Percentiles rank a stretch among this genome's conserved stretches.
Evolutionary conservation across 2,888 invertebrate genomes (phyloP).

Genomic region (Idaea biselata): DNA sequence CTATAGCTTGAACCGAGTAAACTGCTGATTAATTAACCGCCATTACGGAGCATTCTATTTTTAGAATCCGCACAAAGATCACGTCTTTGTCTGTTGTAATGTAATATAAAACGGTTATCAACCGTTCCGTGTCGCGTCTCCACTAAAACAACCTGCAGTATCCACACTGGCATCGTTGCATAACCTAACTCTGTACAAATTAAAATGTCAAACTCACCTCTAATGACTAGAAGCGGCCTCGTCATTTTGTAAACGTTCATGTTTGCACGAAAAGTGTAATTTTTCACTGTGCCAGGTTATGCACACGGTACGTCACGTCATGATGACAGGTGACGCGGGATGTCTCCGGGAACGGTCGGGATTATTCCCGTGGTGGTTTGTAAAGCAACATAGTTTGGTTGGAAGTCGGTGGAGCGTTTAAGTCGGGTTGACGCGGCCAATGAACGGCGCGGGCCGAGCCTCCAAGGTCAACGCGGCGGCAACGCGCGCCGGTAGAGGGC

Average conservation of each 20-base stretch:
- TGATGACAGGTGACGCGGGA: constrained; percentile 71
- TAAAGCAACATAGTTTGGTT: constrained; percentile 65
- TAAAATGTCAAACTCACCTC: constrained; percentile 58
- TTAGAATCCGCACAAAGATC: constrained; percentile 75
- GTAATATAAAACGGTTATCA: constrained; percentile 68
- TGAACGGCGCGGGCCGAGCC: constrained; percentile 65
- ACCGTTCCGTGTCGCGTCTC: constrained; percentile 39
- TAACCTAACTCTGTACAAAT: constrained; percentile 53
- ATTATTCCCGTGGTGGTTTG: constrained; percentile 49
- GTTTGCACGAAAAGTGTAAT: constrained; percentile 47
- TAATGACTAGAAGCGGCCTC: constrained; percentile 48
- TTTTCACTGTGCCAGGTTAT: constrained; percentile 61
- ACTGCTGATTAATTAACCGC: constrained; percentile 76
- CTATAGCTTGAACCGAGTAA: constrained; percentile 65
- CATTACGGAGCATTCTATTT: constrained; percentile 71
- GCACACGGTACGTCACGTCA: constrained; percentile 62
- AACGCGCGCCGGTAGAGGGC: constrained; percentile 53
- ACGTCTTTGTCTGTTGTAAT: constrained; percentile 75
- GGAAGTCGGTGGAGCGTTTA: constrained; percentile 55
- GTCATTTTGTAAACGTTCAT: constrained; percentile 58
- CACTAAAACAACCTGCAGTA: constrained; percentile 32
- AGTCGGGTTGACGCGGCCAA: constrained; percentile 68
- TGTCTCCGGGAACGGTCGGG: constrained; percentile 54
- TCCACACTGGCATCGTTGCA: constrained; percentile 59
- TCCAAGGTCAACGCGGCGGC: constrained; percentile 50